These are phyloP conservation scores for Corythoichthys haematopterus DNA, from an alignment of 2,113 vertebrate species.

Conservation along the genomic window DNA sequence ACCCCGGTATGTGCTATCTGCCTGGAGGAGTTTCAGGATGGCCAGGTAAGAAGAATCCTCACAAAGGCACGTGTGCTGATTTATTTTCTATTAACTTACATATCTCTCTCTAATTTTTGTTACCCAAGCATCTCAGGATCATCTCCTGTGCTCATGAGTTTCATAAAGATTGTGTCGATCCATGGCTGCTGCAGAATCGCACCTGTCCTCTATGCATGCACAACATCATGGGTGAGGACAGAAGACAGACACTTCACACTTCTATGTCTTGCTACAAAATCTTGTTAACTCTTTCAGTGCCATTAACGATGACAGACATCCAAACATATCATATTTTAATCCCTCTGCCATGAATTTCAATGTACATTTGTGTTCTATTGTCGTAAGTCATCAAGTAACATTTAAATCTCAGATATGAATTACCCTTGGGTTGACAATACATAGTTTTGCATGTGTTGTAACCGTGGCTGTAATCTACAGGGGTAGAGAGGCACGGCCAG, in stretches of 20 bases:
- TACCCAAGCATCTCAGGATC: constrained; percentile 84
- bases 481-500: constrained; percentile 67
- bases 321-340: no score
- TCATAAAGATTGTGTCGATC: constrained; percentile 91
- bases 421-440: background rate
- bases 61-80: background rate
- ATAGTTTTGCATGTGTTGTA: constrained; percentile 3
- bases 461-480: constrained; percentile 35
- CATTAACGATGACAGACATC: no score
- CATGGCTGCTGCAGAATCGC: constrained; percentile 90
- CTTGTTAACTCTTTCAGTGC: no score
- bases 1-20: constrained; percentile 90
- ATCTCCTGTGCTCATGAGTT: constrained; percentile 96
- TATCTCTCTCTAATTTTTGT: background rate
- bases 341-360: no score
- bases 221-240: constrained; percentile 90
- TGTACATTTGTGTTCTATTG: background rate
- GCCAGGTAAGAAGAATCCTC: constrained; percentile 77
- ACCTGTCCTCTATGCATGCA: constrained; percentile 98
- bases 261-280: no score
- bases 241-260: no score
- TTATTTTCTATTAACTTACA: background rate
- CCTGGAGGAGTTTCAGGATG: constrained; percentile 93
- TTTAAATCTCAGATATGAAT: background rate
- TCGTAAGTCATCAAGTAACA: background rate